These are phyloP conservation scores for Cranoglanis bouderius DNA, from an alignment of 2,113 vertebrate species.

Conservation along the genomic window DNA sequence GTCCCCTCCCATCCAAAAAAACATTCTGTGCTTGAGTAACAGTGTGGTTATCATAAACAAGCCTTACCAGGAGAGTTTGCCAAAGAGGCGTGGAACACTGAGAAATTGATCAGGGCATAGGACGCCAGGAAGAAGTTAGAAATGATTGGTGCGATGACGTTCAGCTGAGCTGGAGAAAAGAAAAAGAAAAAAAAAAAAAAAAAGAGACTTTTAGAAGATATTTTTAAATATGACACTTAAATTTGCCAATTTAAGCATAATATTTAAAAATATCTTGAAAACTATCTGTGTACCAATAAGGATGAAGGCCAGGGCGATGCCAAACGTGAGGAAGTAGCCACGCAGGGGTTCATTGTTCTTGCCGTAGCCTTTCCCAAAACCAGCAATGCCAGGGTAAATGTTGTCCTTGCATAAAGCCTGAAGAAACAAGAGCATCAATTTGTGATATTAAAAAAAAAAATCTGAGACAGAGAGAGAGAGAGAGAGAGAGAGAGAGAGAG, in stretches of 20 bases:
- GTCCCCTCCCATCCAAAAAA: too few relatives aligned
- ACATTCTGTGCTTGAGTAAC: too few relatives aligned
- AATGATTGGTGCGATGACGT: constrained; percentile 96
- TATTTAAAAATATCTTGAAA: too few relatives aligned
- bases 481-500: too few relatives aligned
- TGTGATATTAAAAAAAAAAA: too few relatives aligned
- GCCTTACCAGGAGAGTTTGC: constrained; percentile 95
- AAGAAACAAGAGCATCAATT: constrained; percentile 7
- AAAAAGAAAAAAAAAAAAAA: constrained; percentile 8
- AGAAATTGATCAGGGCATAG: constrained; percentile 98
- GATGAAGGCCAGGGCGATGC: constrained; percentile 95
- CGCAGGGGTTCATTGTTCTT: constrained; percentile 97
- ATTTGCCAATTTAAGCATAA: too few relatives aligned
- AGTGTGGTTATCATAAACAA: background rate
- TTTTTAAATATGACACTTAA: background rate
- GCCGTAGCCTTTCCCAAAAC: constrained; percentile 96
- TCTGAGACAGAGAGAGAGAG: too few relatives aligned
- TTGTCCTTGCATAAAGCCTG: constrained; percentile 98
- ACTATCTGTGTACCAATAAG: constrained; percentile 83
- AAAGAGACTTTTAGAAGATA: background rate
- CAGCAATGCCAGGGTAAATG: constrained; percentile 90
- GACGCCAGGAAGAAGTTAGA: constrained; percentile 99
- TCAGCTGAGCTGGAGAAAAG: constrained; percentile 83
- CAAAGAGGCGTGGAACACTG: constrained; percentile 96
- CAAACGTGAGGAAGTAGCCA: constrained; percentile 93